Evolutionary conservation across 1,140 invertebrate species (phyloP), one percentile per base, ranked within the genome.

Genomic region (Latrodectus geometricus): DNA sequence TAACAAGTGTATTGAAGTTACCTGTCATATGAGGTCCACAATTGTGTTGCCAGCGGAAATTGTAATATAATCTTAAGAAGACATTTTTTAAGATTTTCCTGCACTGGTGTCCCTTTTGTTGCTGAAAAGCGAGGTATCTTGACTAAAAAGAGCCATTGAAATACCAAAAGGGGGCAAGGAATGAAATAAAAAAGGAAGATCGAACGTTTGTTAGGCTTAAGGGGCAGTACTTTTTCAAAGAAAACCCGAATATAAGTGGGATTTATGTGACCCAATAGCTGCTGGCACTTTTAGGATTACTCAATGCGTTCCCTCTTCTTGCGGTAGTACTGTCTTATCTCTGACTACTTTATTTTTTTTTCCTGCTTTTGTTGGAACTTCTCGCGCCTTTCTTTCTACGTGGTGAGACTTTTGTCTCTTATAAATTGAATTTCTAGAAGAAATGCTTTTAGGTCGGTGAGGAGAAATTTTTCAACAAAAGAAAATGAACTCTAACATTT

Each of bases 41-140:
- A 73, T 82, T 82, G 80, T 82, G 69, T 0, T 52, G 4, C 69
- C 80, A 82, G 48, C 80, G 80, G 80, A 82, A 82, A 82, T 82
- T 82, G 80, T 82, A 82, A 82, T 82, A 82, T 82, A 82, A 82
- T 82, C 80, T 82, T 54, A 65, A 73, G 70, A 74, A 48, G 20
- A 23, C 20, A 23, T 82, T 81, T 82, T 56, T 73, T 49, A 50
- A 49, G 12, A 7, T 50, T 35, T 65, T n/a, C 50, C 23, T 48
- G 11, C 14, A 68, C 21, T 61, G n/a, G 70, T 81, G 50, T 49
- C 17, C 80, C 69, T 80, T 73, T 80, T 80, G 78, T 80, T 69
- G 78, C 52, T 52, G 78, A 49, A 61, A 66, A 66, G 20, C 21
- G 21, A n/a, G 50, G n/a, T 14, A 21, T 50, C 35, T 52, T 54